A percentile compares a stretch with the other conserved stretches of the same genome.
phyloP scores from a whole-genome alignment of 2,888 invertebrate genomes.

The Proisotoma minuta region DNA sequence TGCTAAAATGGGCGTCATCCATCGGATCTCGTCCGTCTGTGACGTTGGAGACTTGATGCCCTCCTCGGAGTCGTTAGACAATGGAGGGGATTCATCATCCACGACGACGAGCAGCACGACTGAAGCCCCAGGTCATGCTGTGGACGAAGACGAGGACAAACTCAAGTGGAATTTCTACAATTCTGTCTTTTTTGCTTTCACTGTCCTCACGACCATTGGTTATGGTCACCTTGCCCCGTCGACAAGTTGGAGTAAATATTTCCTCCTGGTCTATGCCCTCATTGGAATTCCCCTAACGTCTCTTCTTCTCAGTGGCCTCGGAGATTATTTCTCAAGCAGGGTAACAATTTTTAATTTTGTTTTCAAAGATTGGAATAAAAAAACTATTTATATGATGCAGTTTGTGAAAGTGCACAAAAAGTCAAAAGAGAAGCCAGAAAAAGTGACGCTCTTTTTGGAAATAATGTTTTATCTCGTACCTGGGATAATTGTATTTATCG shows the following conservation, averaged over 20 bases:
- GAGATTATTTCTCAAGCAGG: slow-evolving; percentile 76
- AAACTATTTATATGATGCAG: slow-evolving; percentile 53
- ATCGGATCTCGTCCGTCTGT: slow-evolving; percentile 40
- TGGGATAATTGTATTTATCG: slow-evolving; percentile 81
- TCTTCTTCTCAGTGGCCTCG: slow-evolving; percentile 67
- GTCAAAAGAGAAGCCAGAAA: slow-evolving; percentile 58
- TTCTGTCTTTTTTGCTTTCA: background rate
- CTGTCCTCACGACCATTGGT: slow-evolving; percentile 52
- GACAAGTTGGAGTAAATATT: slow-evolving; percentile 69
- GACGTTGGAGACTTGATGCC: slow-evolving; percentile 36
- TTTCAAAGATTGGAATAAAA: background rate
- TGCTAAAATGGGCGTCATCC: slow-evolving; percentile 44
- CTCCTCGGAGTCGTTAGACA: too few relatives aligned
- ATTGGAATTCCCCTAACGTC: slow-evolving; percentile 82
- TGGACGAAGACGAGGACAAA: slow-evolving; percentile 48
- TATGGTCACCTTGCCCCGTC: slow-evolving; percentile 87
- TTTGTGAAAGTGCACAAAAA: slow-evolving; percentile 72
- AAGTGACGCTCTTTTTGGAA: slow-evolving; percentile 69
- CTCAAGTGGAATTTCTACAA: slow-evolving; percentile 84
- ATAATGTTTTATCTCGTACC: slow-evolving; percentile 81
- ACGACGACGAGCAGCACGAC: background rate
- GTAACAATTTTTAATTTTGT: too few relatives aligned
- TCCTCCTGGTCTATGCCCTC: slow-evolving; percentile 82
- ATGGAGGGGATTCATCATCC: slow-evolving; percentile 1
- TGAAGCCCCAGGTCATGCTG: background rate